Evolutionary conservation across 92 coral and sea anemone genomes (phyloP), one percentile per base, ranked within the genome.

Genomic region (Palythoa grandiflora): DNA sequence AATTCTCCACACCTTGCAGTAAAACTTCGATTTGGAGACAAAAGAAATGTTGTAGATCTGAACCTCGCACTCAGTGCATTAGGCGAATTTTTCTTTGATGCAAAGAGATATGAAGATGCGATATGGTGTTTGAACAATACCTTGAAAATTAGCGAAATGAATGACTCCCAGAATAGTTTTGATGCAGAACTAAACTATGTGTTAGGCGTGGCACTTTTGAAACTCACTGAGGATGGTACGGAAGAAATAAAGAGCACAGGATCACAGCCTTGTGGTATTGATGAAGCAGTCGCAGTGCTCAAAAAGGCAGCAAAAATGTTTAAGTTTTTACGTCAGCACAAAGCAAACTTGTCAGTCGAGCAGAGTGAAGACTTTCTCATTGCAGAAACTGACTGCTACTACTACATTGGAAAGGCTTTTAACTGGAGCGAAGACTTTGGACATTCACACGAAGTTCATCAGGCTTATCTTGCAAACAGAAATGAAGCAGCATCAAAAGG

Each of bases 311-410:
- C 73, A 79, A 19, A 2, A 28, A 59, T 79, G 16, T 79, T 16
- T 59, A 54, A 17, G 1, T 47, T 3, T 1, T 17, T 39, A 50
- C 14, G 3, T 44, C 78, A 74, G 16, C 51, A 11, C 16, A 40
- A 74, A 74, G 2, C 57, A 74, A 50, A 2, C 17, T 2, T 35
- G 7, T 36, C 75, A 36, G 6, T 5, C 13, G n/a, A 36, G 19
- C 48, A 71, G 80, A 52, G 9, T 59, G 54, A 60, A 54, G 40
- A 15, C 38, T 20, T 38, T 60, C 38, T 1, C 13, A 38, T 4
- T 61, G 13, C 5, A 60, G 73, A 79, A 79, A 21, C 84, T 15
- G 71, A 59, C 54, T 79, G 84, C 72, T 79, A 79, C 73, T 79
- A 61, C 11, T 79, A 79, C 70, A 52, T 79, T 60, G 84, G 71